Conservation (phyloP, 2,113 vertebrate species). For the Tachysurus fulvidraco region DNA sequence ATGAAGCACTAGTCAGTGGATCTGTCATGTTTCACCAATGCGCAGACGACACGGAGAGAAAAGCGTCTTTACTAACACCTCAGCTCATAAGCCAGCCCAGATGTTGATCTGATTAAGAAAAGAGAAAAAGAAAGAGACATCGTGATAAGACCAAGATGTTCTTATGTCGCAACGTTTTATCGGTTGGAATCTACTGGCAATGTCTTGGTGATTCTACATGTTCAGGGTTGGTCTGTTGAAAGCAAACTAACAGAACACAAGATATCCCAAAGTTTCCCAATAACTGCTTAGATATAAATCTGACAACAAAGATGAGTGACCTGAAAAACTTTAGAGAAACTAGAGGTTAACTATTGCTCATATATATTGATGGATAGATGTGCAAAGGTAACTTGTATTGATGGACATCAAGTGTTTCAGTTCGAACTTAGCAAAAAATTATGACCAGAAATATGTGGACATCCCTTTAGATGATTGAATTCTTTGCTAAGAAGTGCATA, state of each 20-base stretch:
- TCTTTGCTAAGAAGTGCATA: background rate
- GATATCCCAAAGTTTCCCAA: background rate
- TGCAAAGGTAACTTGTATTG: background rate
- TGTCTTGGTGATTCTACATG: background rate
- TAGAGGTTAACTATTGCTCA: background rate
- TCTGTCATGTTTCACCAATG: conserved; percentile 41
- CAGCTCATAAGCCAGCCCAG: conserved; percentile 32
- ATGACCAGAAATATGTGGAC: background rate
- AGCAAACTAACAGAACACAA: background rate
- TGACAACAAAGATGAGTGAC: background rate
- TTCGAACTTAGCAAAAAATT: background rate
- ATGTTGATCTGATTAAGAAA: conserved; percentile 22
- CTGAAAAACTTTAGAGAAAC: background rate
- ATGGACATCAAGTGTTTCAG: background rate
- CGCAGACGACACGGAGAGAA: conserved; percentile 21
- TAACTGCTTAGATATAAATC: background rate
- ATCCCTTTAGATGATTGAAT: too few species aligned
- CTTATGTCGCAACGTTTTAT: background rate
- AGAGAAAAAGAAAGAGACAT: background rate
- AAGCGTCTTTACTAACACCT: conserved; percentile 35
- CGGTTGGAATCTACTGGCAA: background rate
- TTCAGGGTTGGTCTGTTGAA: background rate
- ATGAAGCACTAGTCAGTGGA: conserved; percentile 10
- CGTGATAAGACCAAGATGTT: background rate
- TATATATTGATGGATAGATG: background rate